phyloP scores from a whole-genome alignment of 2,888 invertebrate genomes.

The Trissolcus japonicus region DNA sequence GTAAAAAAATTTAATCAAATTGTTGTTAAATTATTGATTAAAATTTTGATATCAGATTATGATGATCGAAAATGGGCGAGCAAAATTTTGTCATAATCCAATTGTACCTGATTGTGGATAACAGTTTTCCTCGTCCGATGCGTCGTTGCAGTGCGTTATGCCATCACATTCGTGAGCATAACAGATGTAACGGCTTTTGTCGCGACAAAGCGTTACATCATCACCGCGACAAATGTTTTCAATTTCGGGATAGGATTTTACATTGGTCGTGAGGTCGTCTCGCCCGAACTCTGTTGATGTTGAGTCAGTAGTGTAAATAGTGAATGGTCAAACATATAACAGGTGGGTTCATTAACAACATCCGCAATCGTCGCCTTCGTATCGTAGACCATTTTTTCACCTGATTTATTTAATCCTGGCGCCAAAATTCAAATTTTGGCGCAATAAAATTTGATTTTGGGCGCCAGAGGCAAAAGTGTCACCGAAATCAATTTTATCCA shows the following conservation, averaged over 20 bases:
- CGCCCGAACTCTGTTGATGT: constrained; percentile 29
- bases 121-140: constrained; percentile 83
- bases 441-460: too few relatives aligned
- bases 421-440: too few relatives aligned
- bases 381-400: too few relatives aligned
- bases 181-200: constrained; percentile 79
- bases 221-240: constrained; percentile 77
- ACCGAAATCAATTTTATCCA: too few relatives aligned
- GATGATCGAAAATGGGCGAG: too few relatives aligned
- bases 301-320: constrained; percentile 44
- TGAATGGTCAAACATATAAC: constrained; percentile 42
- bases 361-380: too few relatives aligned
- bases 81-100: constrained; percentile 13
- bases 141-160: constrained; percentile 80
- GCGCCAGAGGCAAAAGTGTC: too few relatives aligned
- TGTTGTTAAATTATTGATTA: too few relatives aligned
- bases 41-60: too few relatives aligned
- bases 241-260: constrained; percentile 22
- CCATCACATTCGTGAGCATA: constrained; percentile 81
- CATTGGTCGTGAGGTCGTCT: constrained; percentile 9
- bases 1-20: too few relatives aligned
- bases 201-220: constrained; percentile 77
- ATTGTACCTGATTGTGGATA: constrained; percentile 61
- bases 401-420: too few relatives aligned
- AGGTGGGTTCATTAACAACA: too few relatives aligned